These are phyloP conservation scores for Pterophyllum scalare DNA, from an alignment of 2,113 vertebrate genomes.

Conservation along the genomic window DNA sequence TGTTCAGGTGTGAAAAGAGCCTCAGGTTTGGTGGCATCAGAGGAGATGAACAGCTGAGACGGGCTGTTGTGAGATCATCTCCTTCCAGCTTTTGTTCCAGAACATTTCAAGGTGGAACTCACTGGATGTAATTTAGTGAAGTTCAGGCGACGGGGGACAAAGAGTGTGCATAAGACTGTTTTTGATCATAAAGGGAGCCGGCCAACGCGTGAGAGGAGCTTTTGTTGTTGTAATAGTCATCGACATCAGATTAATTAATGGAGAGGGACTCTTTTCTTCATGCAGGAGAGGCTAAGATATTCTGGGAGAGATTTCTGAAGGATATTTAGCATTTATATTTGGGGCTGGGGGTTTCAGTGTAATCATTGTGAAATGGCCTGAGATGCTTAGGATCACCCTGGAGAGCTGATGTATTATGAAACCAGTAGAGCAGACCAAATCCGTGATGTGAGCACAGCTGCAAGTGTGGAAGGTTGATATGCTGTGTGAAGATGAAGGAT, in stretches of 20 bases:
- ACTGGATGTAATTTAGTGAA: neutral
- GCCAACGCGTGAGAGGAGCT: neutral
- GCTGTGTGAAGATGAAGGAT: neutral
- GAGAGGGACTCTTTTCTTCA: neutral
- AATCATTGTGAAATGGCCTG: neutral
- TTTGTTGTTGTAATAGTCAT: neutral
- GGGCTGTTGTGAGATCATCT: too few relatives aligned
- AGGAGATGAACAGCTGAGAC: too few relatives aligned
- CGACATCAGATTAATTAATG: neutral
- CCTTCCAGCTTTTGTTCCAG: too few relatives aligned
- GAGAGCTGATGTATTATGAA: neutral
- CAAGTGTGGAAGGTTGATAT: neutral
- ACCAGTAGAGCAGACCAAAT: neutral
- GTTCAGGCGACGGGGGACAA: neutral
- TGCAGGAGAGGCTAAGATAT: neutral
- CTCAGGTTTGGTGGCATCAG: too few relatives aligned
- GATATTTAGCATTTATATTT: neutral
- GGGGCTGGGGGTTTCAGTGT: neutral
- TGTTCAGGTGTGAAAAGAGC: too few relatives aligned
- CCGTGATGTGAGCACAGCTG: neutral
- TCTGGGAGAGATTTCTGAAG: conserved; percentile 1
- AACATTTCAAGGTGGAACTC: neutral
- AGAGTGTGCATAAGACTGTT: neutral
- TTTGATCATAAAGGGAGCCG: neutral
- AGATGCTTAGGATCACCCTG: neutral